A percentile compares a stretch with the other conserved stretches of the same genome.
phyloP scores from a whole-genome alignment of 2,888 invertebrate genomes.

The Achlya flavicornis region DNA sequence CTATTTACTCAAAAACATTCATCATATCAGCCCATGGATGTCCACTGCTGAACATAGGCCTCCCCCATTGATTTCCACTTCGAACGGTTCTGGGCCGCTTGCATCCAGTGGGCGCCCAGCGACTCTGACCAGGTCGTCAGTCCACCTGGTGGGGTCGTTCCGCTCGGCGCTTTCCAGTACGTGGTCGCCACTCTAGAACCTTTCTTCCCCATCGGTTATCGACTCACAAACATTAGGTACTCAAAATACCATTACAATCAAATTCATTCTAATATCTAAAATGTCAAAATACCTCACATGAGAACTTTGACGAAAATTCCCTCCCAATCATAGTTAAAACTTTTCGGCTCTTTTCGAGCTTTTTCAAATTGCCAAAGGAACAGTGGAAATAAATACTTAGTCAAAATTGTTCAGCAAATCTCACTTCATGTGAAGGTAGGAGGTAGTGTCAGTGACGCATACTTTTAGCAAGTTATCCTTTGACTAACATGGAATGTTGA shows the following conservation, averaged over 20 bases:
- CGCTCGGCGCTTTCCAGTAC: too few relatives aligned
- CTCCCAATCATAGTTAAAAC: not conserved
- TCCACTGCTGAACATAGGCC: too few relatives aligned
- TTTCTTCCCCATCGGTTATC: too few relatives aligned
- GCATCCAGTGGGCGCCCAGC: too few relatives aligned
- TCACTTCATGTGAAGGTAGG: not conserved
- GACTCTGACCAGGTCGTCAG: too few relatives aligned
- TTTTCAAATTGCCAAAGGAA: not conserved
- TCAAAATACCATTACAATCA: not conserved
- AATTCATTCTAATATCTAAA: not conserved
- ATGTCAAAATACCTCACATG: not conserved
- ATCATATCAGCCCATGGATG: too few relatives aligned
- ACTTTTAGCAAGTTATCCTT: slow-evolving; percentile 5
- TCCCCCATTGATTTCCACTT: too few relatives aligned
- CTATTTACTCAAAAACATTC: not conserved
- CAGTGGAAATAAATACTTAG: not conserved
- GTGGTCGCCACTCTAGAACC: too few relatives aligned
- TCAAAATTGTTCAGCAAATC: not conserved
- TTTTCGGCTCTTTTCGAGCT: not conserved
- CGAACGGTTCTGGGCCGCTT: too few relatives aligned
- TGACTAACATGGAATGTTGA: slow-evolving; percentile 10
- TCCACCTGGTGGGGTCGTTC: too few relatives aligned
- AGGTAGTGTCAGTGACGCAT: not conserved
- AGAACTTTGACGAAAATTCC: not conserved
- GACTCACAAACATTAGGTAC: not conserved